Evolutionary conservation across 2,888 invertebrate species (phyloP).

Genomic region (Tachystola acroxantha): DNA sequence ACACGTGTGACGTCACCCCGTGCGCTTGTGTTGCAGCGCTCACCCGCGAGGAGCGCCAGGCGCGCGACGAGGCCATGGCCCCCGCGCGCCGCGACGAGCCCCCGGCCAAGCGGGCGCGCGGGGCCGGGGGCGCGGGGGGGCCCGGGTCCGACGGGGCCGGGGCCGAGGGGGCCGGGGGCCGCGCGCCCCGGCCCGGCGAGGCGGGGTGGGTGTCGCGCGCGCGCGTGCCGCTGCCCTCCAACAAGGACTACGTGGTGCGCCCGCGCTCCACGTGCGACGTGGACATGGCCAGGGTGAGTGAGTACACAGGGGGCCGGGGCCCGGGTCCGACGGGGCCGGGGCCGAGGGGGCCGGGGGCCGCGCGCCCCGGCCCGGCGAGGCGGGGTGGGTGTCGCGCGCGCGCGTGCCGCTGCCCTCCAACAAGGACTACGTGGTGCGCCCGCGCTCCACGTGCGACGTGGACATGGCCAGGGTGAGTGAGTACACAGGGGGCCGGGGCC

Average conservation of each 20-base stretch:
- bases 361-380: background rate
- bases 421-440: conserved; percentile 80
- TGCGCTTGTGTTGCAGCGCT: conserved; percentile 80
- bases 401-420: conserved; percentile 94
- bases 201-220: conserved; percentile 97
- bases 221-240: conserved; percentile 95
- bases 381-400: too few relatives aligned
- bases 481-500: conserved; percentile 72
- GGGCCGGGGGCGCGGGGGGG: conserved; percentile 76
- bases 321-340: conserved; percentile 69
- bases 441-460: conserved; percentile 54
- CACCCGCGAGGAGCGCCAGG: conserved; percentile 94
- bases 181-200: conserved; percentile 91
- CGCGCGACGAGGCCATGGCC: conserved; percentile 79
- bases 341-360: conserved; percentile 53
- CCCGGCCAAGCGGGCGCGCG: conserved; percentile 24
- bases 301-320: conserved; percentile 73
- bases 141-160: conserved; percentile 76
- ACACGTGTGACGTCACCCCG: too few relatives aligned
- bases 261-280: conserved; percentile 94
- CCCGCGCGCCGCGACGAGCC: conserved; percentile 35
- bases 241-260: conserved; percentile 96
- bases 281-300: conserved; percentile 87
- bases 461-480: conserved; percentile 68
- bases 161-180: conserved; percentile 71